Conservation (phyloP, 2,888 invertebrate species). For the Liodrosophila aerea region DNA sequence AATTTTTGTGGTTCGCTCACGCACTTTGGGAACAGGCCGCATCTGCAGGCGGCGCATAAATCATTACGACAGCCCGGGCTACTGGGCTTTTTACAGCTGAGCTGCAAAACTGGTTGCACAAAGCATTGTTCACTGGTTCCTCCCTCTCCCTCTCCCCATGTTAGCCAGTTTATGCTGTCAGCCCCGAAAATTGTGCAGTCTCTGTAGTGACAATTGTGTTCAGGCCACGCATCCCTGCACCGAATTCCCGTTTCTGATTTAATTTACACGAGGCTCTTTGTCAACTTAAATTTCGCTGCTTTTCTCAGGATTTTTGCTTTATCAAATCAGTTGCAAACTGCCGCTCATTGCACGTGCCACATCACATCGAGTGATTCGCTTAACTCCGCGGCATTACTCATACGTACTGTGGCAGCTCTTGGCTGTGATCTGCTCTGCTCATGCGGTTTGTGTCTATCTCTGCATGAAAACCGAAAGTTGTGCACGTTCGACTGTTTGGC, state of each 20-base stretch:
- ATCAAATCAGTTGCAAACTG: constrained; percentile 29
- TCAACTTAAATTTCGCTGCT: too few species aligned
- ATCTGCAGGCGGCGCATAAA: constrained; percentile 54
- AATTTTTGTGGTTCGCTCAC: constrained; percentile 13
- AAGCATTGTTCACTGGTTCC: not conserved
- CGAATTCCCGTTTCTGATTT: not conserved
- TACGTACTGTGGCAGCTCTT: constrained; percentile 26
- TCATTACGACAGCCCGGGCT: constrained; percentile 61
- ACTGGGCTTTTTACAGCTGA: constrained; percentile 60
- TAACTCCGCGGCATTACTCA: constrained; percentile 23
- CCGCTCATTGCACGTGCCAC: constrained; percentile 24
- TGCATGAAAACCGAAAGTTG: constrained; percentile 41
- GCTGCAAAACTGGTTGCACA: constrained; percentile 22
- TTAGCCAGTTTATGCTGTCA: too few species aligned
- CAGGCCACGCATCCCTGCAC: too few species aligned
- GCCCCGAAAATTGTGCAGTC: too few species aligned
- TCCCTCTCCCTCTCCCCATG: not conserved
- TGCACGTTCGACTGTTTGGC: constrained; percentile 62
- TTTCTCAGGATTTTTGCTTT: constrained; percentile 20
- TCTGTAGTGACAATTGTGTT: too few species aligned
- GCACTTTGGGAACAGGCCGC: constrained; percentile 31
- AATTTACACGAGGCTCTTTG: too few species aligned
- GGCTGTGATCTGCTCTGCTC: constrained; percentile 1
- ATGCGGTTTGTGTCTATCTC: constrained; percentile 10
- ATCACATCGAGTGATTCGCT: constrained; percentile 15